A percentile compares a stretch with the other conserved stretches of the same genome.
Conservation (phyloP, 2,888 invertebrate genomes). For the Brachyptera risi region DNA sequence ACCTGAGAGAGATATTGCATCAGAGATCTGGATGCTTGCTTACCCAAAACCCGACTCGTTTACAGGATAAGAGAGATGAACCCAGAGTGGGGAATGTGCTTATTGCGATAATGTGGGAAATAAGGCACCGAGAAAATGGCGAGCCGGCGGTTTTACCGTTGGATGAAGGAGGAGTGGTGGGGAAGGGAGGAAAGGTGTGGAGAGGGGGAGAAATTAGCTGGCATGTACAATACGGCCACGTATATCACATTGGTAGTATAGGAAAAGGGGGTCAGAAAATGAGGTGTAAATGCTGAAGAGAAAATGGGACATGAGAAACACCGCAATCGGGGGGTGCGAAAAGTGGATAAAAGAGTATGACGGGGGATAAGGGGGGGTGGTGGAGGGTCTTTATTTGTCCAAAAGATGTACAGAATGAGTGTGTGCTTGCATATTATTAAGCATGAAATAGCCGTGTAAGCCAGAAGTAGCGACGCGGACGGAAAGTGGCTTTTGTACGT, state of each 20-base stretch:
- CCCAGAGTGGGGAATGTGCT: constrained; percentile 23
- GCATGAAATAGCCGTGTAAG: not conserved
- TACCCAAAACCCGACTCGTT: constrained; percentile 22
- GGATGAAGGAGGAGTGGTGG: constrained; percentile 7
- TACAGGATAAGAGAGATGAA: constrained; percentile 23
- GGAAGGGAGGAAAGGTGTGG: constrained; percentile 5
- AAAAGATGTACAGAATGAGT: constrained; percentile 19
- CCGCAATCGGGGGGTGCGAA: constrained; percentile 10
- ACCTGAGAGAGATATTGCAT: constrained; percentile 21
- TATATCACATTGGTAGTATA: constrained; percentile 23
- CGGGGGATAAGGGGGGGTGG: not conserved
- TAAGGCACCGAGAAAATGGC: constrained; percentile 29
- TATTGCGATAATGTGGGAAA: constrained; percentile 31
- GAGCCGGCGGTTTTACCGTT: constrained; percentile 26
- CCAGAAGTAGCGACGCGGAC: not conserved
- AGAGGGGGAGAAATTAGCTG: constrained; percentile 23
- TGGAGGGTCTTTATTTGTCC: constrained; percentile 10
- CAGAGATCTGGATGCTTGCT: constrained; percentile 18
- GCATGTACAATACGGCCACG: constrained; percentile 28
- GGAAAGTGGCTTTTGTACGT: constrained; percentile 17
- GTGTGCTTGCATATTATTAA: constrained; percentile 27
- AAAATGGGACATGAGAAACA: constrained; percentile 15
- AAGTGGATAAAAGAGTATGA: not conserved
- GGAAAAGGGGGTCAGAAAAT: constrained; percentile 14
- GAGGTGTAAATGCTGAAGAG: constrained; percentile 20